Evolutionary conservation across 2,797 vertebrate species (phyloP).

Genomic region (Coregonus ussuriensis): DNA sequence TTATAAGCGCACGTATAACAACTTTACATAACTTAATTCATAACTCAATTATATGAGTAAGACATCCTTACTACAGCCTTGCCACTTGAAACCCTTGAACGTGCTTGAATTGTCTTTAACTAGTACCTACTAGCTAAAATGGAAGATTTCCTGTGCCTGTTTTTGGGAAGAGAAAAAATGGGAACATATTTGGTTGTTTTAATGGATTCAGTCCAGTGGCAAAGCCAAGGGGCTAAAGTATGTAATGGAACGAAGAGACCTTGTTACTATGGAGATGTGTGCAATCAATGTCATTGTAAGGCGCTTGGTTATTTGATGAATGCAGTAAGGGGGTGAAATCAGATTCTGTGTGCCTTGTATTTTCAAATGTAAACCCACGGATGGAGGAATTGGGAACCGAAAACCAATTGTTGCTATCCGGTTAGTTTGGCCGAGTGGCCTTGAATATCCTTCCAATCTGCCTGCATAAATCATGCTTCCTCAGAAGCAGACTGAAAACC

Average conservation of each 20-base stretch:
- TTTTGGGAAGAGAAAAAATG: background rate
- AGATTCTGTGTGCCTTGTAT: background rate
- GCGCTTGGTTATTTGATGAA: background rate
- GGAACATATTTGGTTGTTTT: background rate
- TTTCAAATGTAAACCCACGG: background rate
- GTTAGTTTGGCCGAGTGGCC: background rate
- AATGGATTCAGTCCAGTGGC: slow-evolving; percentile 4
- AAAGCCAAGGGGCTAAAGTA: background rate
- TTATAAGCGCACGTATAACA: too few species aligned
- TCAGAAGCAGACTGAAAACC: background rate
- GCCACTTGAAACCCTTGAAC: background rate
- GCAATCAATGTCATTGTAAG: background rate
- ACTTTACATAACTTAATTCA: too few species aligned
- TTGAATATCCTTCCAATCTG: background rate
- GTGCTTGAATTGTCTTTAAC: background rate
- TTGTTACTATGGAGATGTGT: slow-evolving; percentile 25
- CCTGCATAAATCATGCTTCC: background rate
- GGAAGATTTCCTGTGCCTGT: background rate
- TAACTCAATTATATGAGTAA: too few species aligned
- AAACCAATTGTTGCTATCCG: background rate
- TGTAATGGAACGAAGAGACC: background rate
- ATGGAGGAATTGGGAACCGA: background rate
- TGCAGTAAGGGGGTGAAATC: background rate
- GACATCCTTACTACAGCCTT: background rate
- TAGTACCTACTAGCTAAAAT: background rate